These are phyloP conservation scores for Lucinisca nassula DNA, from an alignment of 2,888 invertebrate genomes.

Conservation along the genomic window DNA sequence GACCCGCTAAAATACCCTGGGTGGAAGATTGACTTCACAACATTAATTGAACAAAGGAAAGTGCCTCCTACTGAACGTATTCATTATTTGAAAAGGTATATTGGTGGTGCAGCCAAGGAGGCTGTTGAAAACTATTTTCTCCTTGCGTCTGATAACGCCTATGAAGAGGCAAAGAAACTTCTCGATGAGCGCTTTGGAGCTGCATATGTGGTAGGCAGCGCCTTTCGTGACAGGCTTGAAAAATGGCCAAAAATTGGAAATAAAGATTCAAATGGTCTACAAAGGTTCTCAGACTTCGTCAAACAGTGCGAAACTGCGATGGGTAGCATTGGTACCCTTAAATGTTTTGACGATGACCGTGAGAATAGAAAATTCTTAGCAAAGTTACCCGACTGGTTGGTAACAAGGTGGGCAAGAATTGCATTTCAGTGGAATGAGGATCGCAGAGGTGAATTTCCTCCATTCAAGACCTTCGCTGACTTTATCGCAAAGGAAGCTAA, in stretches of 20 bases:
- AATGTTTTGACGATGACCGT: conserved; percentile 41
- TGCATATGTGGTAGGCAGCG: conserved; percentile 54
- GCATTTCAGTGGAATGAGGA: conserved; percentile 26
- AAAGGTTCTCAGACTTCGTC: conserved; percentile 59
- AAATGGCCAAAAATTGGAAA: conserved; percentile 51
- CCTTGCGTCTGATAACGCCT: conserved; percentile 53
- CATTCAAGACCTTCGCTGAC: conserved; percentile 48
- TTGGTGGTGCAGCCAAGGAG: too few species aligned
- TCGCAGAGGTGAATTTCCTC: conserved; percentile 15
- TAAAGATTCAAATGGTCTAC: conserved; percentile 45
- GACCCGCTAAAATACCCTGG: too few species aligned
- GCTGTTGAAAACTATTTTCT: too few species aligned
- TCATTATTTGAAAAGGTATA: too few species aligned
- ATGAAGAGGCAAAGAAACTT: conserved; percentile 47
- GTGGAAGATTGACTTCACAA: too few species aligned
- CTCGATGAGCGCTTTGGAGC: conserved; percentile 62
- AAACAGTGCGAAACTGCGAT: conserved; percentile 53
- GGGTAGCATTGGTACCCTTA: conserved; percentile 23
- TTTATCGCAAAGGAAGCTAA: conserved; percentile 60
- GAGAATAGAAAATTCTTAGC: conserved; percentile 56
- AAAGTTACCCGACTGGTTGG: conserved; percentile 65
- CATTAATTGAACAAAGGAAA: too few species aligned
- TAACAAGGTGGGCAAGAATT: conserved; percentile 44
- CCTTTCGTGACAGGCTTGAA: conserved; percentile 62
- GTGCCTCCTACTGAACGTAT: too few species aligned